A percentile compares a stretch with the other conserved stretches of the same genome.
phyloP scores from a whole-genome alignment of 2,113 vertebrate genomes.

The Laterallus jamaicensis region DNA sequence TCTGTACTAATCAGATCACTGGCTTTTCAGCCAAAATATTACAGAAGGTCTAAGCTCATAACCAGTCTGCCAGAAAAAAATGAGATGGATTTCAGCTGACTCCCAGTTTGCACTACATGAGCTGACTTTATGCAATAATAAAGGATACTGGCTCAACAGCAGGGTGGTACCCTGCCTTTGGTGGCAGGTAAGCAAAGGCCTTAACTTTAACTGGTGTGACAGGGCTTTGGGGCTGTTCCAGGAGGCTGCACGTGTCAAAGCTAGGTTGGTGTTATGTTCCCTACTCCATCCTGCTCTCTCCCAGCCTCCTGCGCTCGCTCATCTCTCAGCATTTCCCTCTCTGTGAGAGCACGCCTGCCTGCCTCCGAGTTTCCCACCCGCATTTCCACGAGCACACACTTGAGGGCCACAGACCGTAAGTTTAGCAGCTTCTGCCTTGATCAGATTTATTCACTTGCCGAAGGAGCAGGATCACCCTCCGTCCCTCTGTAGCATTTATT shows the following conservation, averaged over 20 bases:
- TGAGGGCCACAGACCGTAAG: not conserved
- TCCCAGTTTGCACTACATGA: rapidly evolving
- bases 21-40: not conserved
- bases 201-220: not conserved
- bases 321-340: rapidly evolving
- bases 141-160: not conserved
- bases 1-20: not conserved
- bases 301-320: not conserved
- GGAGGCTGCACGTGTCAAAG: not conserved
- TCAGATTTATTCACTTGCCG: not conserved
- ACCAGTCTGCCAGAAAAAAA: not conserved
- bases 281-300: not conserved
- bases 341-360: not conserved
- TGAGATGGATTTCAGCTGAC: rapidly evolving
- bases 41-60: not conserved
- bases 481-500: not conserved
- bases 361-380: not conserved
- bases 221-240: not conserved
- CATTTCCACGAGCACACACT: not conserved
- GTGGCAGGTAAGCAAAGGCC: not conserved
- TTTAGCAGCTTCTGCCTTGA: not conserved
- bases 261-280: not conserved
- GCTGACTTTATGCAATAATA: not conserved
- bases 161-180: not conserved
- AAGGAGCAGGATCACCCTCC: not conserved